Evolutionary conservation across 2,888 invertebrate genomes (phyloP).

Genomic region (Lampropteryx suffumata): DNA sequence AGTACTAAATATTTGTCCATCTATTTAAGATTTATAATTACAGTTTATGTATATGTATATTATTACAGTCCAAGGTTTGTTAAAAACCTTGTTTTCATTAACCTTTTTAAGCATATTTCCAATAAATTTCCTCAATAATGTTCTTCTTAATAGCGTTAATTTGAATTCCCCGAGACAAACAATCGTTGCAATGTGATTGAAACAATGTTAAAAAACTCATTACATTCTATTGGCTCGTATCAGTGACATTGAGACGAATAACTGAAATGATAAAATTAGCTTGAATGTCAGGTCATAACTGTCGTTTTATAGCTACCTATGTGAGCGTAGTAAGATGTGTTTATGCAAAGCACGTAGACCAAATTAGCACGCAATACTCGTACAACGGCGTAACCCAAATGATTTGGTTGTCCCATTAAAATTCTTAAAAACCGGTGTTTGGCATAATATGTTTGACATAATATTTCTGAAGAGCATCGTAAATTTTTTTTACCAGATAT

Average conservation of each 20-base stretch:
- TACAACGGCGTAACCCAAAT: constrained; percentile 52
- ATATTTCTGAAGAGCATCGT: constrained; percentile 20
- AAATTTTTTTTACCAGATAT: too few species aligned
- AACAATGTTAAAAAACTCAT: constrained; percentile 19
- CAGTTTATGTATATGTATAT: too few species aligned
- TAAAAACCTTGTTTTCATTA: constrained; percentile 5
- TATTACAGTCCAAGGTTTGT: too few species aligned
- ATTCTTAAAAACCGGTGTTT: constrained; percentile 51
- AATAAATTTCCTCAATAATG: constrained; percentile 9
- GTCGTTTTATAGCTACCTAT: background rate
- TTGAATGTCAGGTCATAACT: background rate
- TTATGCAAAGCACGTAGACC: constrained; percentile 43
- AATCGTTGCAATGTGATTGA: constrained; percentile 21
- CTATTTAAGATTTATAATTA: too few species aligned
- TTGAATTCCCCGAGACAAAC: constrained; percentile 23
- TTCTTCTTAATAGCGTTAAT: constrained; percentile 21
- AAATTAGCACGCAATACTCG: constrained; percentile 47
- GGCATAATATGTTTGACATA: constrained; percentile 25
- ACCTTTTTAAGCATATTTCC: constrained; percentile 11
- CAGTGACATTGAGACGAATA: constrained; percentile 15
- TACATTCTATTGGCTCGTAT: constrained; percentile 18
- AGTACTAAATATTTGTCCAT: too few species aligned
- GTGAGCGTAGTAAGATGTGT: constrained; percentile 22
- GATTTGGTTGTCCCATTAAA: constrained; percentile 51
- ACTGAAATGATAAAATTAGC: constrained; percentile 1